phyloP scores from a whole-genome alignment of 2,888 invertebrate genomes.

The Hecatera dysodea region DNA sequence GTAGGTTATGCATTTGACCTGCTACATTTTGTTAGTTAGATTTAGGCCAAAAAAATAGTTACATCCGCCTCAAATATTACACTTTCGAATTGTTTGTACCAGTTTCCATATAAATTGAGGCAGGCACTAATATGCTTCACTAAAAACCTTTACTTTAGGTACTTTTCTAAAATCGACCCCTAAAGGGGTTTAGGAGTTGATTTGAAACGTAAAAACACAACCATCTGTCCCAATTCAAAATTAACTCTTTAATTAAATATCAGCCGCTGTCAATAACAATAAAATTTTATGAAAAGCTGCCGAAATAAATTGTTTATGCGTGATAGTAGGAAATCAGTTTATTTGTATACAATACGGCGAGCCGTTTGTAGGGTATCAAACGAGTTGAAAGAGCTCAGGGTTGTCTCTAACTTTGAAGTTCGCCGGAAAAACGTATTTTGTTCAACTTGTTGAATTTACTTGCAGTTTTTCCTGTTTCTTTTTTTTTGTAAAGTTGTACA shows the following conservation, averaged over 20 bases:
- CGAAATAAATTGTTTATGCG: constrained; percentile 53
- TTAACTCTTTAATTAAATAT: constrained; percentile 20
- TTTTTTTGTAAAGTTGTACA: neutral
- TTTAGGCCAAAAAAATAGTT: no score
- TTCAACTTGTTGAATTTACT: constrained; percentile 55
- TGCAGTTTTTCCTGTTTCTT: constrained; percentile 29
- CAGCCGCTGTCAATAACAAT: constrained; percentile 24
- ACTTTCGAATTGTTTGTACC: no score
- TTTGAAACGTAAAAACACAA: no score
- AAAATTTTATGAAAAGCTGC: constrained; percentile 34
- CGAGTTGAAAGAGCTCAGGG: constrained; percentile 50
- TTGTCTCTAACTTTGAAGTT: constrained; percentile 31
- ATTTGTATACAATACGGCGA: constrained; percentile 69
- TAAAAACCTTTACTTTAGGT: no score
- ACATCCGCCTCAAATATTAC: no score
- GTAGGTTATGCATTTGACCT: no score
- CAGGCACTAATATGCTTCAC: no score
- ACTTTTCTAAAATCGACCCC: no score
- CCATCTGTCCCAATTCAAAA: neutral
- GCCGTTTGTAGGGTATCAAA: constrained; percentile 63
- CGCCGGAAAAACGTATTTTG: constrained; percentile 24
- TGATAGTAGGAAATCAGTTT: constrained; percentile 66
- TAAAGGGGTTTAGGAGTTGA: no score
- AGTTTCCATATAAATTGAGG: no score
- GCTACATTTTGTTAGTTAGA: no score